Evolutionary conservation across 2,888 invertebrate genomes (phyloP).

Genomic region (Anthrax anthrax): DNA sequence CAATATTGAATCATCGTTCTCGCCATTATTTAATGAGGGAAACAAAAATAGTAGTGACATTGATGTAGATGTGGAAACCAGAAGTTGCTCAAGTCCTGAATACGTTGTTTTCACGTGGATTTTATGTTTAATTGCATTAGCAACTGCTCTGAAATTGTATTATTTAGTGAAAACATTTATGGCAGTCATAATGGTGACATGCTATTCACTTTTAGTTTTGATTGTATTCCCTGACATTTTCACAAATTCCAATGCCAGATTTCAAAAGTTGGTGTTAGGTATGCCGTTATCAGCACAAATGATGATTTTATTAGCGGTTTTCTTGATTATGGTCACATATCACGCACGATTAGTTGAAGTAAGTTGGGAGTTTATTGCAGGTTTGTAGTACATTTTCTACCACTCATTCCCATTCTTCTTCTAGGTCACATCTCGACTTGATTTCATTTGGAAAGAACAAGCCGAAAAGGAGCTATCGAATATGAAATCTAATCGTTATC

Average conservation of each 20-base stretch:
- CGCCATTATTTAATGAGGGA: too few relatives aligned
- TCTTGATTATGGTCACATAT: slow-evolving; percentile 76
- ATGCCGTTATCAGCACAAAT: slow-evolving; percentile 63
- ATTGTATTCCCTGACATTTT: slow-evolving; percentile 42
- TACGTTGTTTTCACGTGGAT: slow-evolving; percentile 92
- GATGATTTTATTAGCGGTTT: slow-evolving; percentile 64
- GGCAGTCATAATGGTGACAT: slow-evolving; percentile 57
- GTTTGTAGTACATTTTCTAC: not conserved
- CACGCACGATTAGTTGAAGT: slow-evolving; percentile 83
- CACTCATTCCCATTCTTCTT: too few relatives aligned
- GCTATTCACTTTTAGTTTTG: slow-evolving; percentile 59
- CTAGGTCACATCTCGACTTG: slow-evolving; percentile 83
- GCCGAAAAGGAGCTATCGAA: slow-evolving; percentile 85
- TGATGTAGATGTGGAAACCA: too few relatives aligned
- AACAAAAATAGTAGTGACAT: not conserved
- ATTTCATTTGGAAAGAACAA: slow-evolving; percentile 95
- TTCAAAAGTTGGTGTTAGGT: slow-evolving; percentile 34
- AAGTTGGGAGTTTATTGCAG: slow-evolving; percentile 5
- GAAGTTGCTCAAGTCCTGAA: slow-evolving; percentile 54
- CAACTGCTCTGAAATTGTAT: slow-evolving; percentile 81
- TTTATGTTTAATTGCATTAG: slow-evolving; percentile 76
- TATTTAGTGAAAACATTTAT: slow-evolving; percentile 72
- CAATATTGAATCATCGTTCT: too few relatives aligned
- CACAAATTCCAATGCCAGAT: slow-evolving; percentile 14
- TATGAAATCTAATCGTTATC: slow-evolving; percentile 79